These are phyloP conservation scores for Murina feae DNA, from an alignment of 2,113 vertebrate genomes.

Conservation along the genomic window DNA sequence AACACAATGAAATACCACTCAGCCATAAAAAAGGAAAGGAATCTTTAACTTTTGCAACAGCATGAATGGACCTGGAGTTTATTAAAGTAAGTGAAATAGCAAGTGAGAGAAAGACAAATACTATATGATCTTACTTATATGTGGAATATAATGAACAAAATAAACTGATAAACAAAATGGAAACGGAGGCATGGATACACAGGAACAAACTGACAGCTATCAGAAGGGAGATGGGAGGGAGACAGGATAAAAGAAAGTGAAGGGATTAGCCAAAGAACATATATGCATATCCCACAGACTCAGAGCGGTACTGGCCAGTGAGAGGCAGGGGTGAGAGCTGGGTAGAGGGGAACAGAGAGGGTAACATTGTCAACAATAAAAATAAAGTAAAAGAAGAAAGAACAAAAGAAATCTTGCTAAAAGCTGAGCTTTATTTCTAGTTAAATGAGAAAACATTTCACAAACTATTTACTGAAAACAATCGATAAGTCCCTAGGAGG, in stretches of 20 bases:
- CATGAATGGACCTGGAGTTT: no score
- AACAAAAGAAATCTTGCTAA: neutral
- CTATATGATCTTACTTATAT: neutral
- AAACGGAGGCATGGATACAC: neutral
- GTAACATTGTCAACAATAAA: neutral
- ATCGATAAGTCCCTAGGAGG: constrained; percentile 52
- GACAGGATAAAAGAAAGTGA: neutral
- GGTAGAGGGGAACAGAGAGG: neutral
- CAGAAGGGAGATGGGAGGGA: no score
- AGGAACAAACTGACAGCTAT: neutral
- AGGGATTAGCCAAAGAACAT: neutral
- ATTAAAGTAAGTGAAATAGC: no score
- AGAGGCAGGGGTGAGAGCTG: neutral
- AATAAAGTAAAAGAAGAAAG: neutral
- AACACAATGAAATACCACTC: no score
- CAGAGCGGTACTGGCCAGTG: neutral
- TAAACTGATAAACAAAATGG: neutral
- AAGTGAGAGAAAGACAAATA: neutral
- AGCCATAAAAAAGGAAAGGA: no score
- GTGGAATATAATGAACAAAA: neutral
- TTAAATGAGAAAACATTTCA: constrained; percentile 51
- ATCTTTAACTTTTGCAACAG: no score
- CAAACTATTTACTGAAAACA: constrained; percentile 50
- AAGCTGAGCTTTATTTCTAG: constrained; percentile 28
- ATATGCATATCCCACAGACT: neutral